Base-by-base conservation (phyloP, 2,888 invertebrate species). In the Troglohyphantes excavatus region DNA sequence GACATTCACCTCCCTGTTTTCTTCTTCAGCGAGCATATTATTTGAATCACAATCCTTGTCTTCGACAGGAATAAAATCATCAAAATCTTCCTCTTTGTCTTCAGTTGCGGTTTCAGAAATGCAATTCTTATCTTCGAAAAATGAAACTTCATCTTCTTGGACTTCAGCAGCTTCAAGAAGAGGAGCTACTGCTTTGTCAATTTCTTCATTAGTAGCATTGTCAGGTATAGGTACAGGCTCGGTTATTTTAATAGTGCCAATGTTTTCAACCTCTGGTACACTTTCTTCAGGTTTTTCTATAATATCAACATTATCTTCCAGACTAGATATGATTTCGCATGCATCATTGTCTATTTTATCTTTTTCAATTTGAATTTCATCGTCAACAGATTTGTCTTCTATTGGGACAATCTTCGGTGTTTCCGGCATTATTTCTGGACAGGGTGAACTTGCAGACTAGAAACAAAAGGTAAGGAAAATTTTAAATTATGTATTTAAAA, bases 171-270 rank as follows among this genome's bases (percentile, higher is more conserved):
- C 59, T 26, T 81, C 68, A 17, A 88, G 61, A 61, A 88, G 75
- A 2, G 88, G 88, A 65, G 88, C 82, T 39, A 88, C 61, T 59
- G 81, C 88, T 29, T 72, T 88, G 26, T 82, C 75, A 17, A 82
- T 59, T 59, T 75, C 76, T 11, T 33, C 21, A 43, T 43, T 65
- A 65, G n/a, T 23, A 21, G 26, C 11, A 67, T 21, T 26, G 23
- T 68, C 61, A 26, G 19, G 26, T 2, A 27, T n/a, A 19, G 63
- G 73, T 27, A 13, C 6, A 1, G 75, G 13, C 53, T 21, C 53
- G n/a, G n/a, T n/a, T n/a, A n/a, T n/a, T n/a, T 67, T 17, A 2
- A 26, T 7, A 7, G 39, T 7, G 1, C 61, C 61, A 27, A 2
- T 68, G 23, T 43, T 27, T 17, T 21, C 29, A 39, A 39, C 39